These are phyloP conservation scores for Acholoe squamosa DNA, from an alignment of 2,888 invertebrate genomes.

Conservation along the genomic window DNA sequence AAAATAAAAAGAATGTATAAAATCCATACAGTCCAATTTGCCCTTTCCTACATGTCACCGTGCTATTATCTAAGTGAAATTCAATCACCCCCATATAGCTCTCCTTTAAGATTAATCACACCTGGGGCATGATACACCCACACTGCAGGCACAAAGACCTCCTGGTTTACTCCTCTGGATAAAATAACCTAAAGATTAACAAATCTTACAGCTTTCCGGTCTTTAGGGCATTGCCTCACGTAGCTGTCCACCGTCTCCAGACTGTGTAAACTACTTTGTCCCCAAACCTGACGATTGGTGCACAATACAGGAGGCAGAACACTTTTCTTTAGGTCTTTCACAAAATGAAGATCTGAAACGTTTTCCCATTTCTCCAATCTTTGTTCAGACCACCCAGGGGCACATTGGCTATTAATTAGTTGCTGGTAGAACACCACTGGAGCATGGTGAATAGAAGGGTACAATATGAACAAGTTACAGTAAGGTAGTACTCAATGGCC, in stretches of 20 bases:
- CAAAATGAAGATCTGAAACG: background rate
- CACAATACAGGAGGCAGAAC: background rate
- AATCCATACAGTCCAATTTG: no score
- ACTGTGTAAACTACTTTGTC: conserved; percentile 10
- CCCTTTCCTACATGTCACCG: no score
- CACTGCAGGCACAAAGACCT: background rate
- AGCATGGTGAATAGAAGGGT: no score
- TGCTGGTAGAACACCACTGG: background rate
- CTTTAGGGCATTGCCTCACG: background rate
- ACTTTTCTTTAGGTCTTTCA: background rate
- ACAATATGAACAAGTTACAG: no score
- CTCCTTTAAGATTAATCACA: no score
- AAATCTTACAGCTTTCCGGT: background rate
- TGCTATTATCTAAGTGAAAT: no score
- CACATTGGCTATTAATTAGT: background rate
- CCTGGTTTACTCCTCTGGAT: background rate
- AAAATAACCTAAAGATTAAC: background rate
- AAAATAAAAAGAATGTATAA: no score
- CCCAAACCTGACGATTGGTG: background rate
- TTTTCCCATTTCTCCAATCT: background rate
- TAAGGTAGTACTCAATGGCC: background rate
- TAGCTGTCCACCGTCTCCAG: background rate
- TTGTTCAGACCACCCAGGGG: background rate
- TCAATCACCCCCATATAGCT: no score
- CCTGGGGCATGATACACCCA: background rate